Percentiles rank a stretch among this genome's conserved stretches.
Conservation (phyloP, 2,888 invertebrate genomes). For the Orthosia gracilis region DNA sequence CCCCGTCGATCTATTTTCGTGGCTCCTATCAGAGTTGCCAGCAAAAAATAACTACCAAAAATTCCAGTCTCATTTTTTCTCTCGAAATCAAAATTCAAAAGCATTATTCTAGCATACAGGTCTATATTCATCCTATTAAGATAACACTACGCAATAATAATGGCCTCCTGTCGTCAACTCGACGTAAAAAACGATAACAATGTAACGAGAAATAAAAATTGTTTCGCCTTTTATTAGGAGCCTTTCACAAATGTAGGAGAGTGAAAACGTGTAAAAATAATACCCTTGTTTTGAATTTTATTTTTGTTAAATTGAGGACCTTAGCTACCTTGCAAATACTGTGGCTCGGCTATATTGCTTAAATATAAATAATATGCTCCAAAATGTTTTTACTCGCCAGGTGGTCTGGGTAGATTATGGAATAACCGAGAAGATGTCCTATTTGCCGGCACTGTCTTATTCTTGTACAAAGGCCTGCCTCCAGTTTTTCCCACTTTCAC, state of each 20-base stretch:
- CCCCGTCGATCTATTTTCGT: not conserved
- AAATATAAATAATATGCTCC: not conserved
- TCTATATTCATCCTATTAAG: conserved; percentile 18
- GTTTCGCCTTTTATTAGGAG: conserved; percentile 44
- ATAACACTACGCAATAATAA: conserved; percentile 45
- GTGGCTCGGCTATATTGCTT: conserved; percentile 24
- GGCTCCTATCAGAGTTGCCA: not conserved
- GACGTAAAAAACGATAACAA: conserved; percentile 57
- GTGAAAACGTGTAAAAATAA: conserved; percentile 42
- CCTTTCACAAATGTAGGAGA: conserved; percentile 30
- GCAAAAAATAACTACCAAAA: not conserved
- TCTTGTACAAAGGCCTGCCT: no score
- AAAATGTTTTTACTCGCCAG: not conserved
- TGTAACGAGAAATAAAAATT: conserved; percentile 42
- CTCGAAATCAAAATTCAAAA: not conserved
- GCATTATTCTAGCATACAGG: conserved; percentile 20
- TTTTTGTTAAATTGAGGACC: conserved; percentile 34
- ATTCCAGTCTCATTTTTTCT: not conserved
- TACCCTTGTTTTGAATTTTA: conserved; percentile 43
- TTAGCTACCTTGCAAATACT: conserved; percentile 32
- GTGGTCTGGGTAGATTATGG: not conserved
- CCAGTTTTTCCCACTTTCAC: no score
- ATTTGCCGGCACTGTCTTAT: no score
- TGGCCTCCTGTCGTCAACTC: conserved; percentile 23
- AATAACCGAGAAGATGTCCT: no score